These are phyloP conservation scores for Drosophila tristis DNA, from an alignment of 1,140 invertebrate species.

Conservation along the genomic window DNA sequence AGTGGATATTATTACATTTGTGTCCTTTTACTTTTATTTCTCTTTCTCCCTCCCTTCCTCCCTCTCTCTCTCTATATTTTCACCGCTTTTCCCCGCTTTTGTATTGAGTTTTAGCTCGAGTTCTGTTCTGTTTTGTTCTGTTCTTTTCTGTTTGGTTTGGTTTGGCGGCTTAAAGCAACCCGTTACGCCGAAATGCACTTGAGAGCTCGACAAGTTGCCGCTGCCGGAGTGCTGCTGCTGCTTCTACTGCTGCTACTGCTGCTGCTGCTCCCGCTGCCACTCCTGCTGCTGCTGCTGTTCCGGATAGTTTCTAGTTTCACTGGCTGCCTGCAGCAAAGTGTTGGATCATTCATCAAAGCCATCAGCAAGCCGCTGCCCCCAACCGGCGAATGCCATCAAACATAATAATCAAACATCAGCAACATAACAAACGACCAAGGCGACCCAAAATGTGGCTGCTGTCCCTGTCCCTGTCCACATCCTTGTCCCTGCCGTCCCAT, in stretches of 20 bases:
- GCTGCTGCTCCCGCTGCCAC: not conserved
- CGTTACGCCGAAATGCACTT: slow-evolving; percentile 53
- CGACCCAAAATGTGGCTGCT: slow-evolving; percentile 68
- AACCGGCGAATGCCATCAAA: slow-evolving; percentile 72
- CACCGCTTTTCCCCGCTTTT: slow-evolving; percentile 10
- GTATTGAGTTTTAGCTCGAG: slow-evolving; percentile 42
- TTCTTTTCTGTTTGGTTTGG: not conserved
- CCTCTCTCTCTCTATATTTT: too few relatives aligned
- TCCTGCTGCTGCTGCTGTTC: slow-evolving; percentile 5
- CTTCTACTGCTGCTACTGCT: not conserved
- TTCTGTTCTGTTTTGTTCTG: not conserved
- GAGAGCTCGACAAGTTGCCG: slow-evolving; percentile 49
- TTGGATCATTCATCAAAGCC: slow-evolving; percentile 76
- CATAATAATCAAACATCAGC: slow-evolving; percentile 83
- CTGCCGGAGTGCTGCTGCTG: slow-evolving; percentile 1
- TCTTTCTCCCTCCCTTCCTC: too few relatives aligned
- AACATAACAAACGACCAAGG: slow-evolving; percentile 78
- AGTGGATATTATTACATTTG: slow-evolving; percentile 67
- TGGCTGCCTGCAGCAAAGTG: slow-evolving; percentile 60
- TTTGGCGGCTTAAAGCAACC: slow-evolving; percentile 26
- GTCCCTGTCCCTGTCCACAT: slow-evolving; percentile 19
- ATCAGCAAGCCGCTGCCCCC: slow-evolving; percentile 12
- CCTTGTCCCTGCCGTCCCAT: slow-evolving; percentile 22
- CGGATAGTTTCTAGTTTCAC: slow-evolving; percentile 24
- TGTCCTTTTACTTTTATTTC: slow-evolving; percentile 38